Base-by-base conservation (phyloP, 2,797 vertebrate species). In the Tenualosa ilisha region DNA sequence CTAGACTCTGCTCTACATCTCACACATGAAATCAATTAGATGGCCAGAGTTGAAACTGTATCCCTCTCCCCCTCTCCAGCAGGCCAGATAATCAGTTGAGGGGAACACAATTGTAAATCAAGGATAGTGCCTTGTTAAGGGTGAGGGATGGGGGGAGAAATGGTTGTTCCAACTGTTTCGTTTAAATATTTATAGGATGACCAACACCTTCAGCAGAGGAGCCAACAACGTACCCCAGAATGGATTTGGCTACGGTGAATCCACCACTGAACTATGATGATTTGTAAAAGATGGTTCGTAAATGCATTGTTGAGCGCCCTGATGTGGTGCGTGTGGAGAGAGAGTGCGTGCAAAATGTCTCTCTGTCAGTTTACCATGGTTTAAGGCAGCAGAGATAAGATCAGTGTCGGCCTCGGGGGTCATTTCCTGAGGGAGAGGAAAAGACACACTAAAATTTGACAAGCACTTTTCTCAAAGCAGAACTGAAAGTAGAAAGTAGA, bases 21-120 rank as follows among this genome's bases (percentile, higher is more conserved):
- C 37, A 75, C 90, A 90, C 84, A 83, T 89, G 86, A 87, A 88
- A 88, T 81, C 61, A 87, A 86, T 89, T 87, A 89, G 31, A 81
- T 63, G 85, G 22, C 51, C 85, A 82, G 63, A 82, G 84, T 56
- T 87, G 83, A 83, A 84, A 82, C 83, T 84, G 86, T 59, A 85
- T 82, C 82, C 88, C 65, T 86, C 37, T 53, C 83, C 26, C 46
- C 63, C 46, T 61, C 40, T 20, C 54, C 85, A 84, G 46, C 82
- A 75, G 79, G 81, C 82, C 82, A 85, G 85, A 86, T 88, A 84
- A 84, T 82, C 81, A 40, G 68, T 75, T 13, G 3, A 15, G 31
- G 68, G 40, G 68, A 40, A 40, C 6, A 75, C 68, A 75, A 31
- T 43, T 40, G 68, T 75, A 75, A 75, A 75, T 75, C 31, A 40